phyloP scores from a whole-genome alignment of 1,140 invertebrate genomes.

The Uloborus diversus region DNA sequence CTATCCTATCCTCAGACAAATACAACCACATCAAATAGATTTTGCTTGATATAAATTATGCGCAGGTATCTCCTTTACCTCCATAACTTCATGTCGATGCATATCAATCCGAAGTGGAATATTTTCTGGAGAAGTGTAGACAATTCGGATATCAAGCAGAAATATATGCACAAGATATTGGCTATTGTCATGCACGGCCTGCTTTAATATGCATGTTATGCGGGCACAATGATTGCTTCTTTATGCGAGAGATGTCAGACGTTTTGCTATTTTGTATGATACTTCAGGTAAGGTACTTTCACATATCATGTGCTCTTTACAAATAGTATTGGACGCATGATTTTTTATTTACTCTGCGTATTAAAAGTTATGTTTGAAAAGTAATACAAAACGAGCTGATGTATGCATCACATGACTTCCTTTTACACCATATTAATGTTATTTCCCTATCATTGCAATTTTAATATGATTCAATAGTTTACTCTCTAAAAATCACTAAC shows the following conservation, averaged over 20 bases:
- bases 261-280: constrained; percentile 2
- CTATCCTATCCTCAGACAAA: too few species aligned
- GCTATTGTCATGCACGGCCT: neutral
- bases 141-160: neutral
- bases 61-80: neutral
- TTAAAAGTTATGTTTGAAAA: too few species aligned
- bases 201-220: constrained; percentile 40
- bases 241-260: constrained; percentile 25
- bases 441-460: too few species aligned
- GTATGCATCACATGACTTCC: too few species aligned
- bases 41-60: neutral
- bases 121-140: neutral
- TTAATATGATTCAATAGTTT: too few species aligned
- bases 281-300: too few species aligned
- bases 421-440: too few species aligned
- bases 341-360: too few species aligned
- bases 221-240: constrained; percentile 26
- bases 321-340: too few species aligned
- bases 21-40: neutral
- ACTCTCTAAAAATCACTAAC: too few species aligned
- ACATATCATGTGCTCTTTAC: too few species aligned
- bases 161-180: constrained; percentile 1
- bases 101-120: neutral
- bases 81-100: neutral
- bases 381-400: too few species aligned